Evolutionary conservation across 2,797 vertebrate genomes (phyloP), one percentile per base, ranked within the genome.

Genomic region (Hephaestus fuliginosus): DNA sequence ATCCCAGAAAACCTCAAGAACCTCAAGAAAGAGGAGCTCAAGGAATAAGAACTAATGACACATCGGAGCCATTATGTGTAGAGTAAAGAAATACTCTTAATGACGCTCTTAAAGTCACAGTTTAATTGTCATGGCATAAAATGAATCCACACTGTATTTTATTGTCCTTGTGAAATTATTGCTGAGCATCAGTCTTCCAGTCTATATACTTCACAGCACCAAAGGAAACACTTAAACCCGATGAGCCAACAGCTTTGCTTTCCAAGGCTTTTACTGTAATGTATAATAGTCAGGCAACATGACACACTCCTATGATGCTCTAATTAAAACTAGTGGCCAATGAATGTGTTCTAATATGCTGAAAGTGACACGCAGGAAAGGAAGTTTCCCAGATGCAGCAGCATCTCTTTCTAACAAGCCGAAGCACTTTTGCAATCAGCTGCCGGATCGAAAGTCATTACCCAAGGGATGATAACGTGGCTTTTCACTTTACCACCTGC

Each of bases 171-270:
- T 83, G 80, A 86, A 86, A 71, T 74, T 20, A 77, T 55, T 82
- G 78, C 46, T 67, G 43, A 28, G 51, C 56, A 30, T 67, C 56
- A 71, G 65, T 84, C 65, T 68, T 72, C 49, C 52, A 58, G 68
- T 71, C 52, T 49, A 22, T 60, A 58, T 51, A 74, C 61, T 78
- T 87, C 64, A 81, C 49, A 78, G 76, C 76, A 67, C 46, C 67
- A 64, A 13, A 56, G 57, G 52, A 53, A 84, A 66, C 78, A 62
- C 60, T 67, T 71, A 76, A 76, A 81, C 61, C 52, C 64, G 65
- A 85, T 82, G 72, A 87, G 74, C 52, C 79, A 80, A 76, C 70
- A 58, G 74, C 66, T 86, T 81, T 71, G n/a, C 69, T 74, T 73
- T 79, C 17, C 80, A 51, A 18, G 17, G 39, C 22, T 81, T 91